phyloP scores from a whole-genome alignment of 92 coral and sea anemone species.

The Palythoa heliodiscus region DNA sequence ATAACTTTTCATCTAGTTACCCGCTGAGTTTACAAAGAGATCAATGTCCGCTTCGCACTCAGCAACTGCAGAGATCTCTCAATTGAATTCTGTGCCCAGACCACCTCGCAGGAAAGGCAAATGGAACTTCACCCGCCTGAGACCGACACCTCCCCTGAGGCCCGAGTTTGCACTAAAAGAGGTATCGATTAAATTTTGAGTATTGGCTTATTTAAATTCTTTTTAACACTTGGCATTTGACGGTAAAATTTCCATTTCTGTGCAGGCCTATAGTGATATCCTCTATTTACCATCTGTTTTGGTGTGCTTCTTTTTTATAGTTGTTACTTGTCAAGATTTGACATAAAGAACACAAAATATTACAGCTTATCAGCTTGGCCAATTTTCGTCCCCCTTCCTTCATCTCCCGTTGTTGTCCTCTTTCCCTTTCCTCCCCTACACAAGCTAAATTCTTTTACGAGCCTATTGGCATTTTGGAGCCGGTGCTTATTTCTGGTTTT shows the following conservation, averaged over 20 bases:
- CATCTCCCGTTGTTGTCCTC: too few species aligned
- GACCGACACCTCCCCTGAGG: conserved; percentile 96
- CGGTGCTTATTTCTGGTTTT: too few species aligned
- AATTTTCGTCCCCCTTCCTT: too few species aligned
- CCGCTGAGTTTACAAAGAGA: conserved; percentile 46
- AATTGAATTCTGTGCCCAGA: conserved; percentile 75
- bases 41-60: conserved; percentile 86
- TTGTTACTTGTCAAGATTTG: too few species aligned
- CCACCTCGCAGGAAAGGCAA: conserved; percentile 78
- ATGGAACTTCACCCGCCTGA: conserved; percentile 92
- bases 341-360: too few species aligned
- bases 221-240: too few species aligned
- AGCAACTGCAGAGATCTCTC: conserved; percentile 82
- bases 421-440: too few species aligned
- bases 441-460: too few species aligned
- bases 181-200: conserved; percentile 46
- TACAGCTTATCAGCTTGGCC: too few species aligned
- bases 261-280: neutral
- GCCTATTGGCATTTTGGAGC: too few species aligned
- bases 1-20: neutral
- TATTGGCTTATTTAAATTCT: neutral
- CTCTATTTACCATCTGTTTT: too few species aligned
- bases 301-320: too few species aligned
- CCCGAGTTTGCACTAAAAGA: conserved; percentile 98
- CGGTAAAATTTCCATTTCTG: neutral